Conservation (phyloP, 2,113 vertebrate species). For the Lichenostomus cassidix region DNA sequence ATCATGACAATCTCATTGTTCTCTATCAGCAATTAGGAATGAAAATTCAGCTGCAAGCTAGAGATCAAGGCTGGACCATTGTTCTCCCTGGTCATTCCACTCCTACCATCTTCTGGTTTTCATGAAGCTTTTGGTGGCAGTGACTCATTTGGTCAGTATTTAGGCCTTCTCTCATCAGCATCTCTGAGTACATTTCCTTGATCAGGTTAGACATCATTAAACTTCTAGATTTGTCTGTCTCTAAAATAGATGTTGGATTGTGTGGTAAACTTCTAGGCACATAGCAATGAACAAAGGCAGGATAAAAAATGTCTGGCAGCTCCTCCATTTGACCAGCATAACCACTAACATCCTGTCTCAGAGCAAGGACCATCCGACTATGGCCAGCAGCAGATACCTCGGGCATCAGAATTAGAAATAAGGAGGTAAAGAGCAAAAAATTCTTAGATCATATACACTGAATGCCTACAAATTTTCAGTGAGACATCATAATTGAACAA, state of each 20-base stretch:
- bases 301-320: not conserved
- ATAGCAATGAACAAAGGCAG: not conserved
- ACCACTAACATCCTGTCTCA: not conserved
- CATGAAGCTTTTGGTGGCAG: not conserved
- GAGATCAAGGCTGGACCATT: not conserved
- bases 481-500: not conserved
- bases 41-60: not conserved
- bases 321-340: not conserved
- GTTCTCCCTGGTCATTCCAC: not conserved
- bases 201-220: not conserved
- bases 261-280: not conserved
- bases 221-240: not conserved
- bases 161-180: not conserved
- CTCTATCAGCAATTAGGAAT: not conserved
- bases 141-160: not conserved
- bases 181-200: not conserved
- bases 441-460: not conserved
- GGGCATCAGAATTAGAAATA: not conserved
- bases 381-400: not conserved
- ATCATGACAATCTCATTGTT: not conserved
- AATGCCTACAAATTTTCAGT: not conserved
- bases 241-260: not conserved
- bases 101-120: not conserved
- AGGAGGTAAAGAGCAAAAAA: not conserved
- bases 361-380: not conserved